These are phyloP conservation scores for Pristiophorus japonicus DNA, from an alignment of 2,113 vertebrate species.

Conservation along the genomic window DNA sequence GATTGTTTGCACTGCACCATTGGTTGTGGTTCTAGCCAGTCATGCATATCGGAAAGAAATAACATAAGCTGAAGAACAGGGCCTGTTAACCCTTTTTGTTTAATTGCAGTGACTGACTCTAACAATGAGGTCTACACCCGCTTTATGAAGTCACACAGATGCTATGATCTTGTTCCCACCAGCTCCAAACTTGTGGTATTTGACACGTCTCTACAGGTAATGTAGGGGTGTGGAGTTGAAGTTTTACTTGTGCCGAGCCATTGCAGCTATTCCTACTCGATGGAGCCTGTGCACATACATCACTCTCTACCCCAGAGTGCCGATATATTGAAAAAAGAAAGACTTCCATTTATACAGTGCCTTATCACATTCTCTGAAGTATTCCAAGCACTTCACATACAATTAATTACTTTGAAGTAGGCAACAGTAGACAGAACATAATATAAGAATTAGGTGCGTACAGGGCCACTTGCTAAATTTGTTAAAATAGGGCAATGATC, in stretches of 20 bases:
- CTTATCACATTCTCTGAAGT: neutral
- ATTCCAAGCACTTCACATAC: neutral
- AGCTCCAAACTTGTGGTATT: constrained; percentile 98
- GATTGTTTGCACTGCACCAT: neutral
- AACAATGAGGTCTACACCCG: constrained; percentile 71
- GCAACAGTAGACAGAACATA: neutral
- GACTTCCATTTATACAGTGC: neutral
- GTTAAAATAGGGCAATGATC: too few species aligned
- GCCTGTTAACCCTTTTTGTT: neutral
- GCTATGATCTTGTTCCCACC: constrained; percentile 93
- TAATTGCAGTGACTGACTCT: constrained; percentile 58
- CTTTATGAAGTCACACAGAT: constrained; percentile 95
- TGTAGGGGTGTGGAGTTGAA: neutral
- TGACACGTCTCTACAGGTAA: constrained; percentile 89
- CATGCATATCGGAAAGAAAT: neutral
- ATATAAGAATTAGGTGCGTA: too few species aligned
- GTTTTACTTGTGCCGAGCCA: neutral
- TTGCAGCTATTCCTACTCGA: neutral
- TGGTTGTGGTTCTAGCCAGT: neutral
- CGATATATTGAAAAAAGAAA: neutral
- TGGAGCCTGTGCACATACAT: neutral
- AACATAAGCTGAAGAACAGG: neutral
- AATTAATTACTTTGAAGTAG: neutral
- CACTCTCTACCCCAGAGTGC: neutral
- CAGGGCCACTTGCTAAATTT: too few species aligned